Percentiles rank a stretch among this genome's conserved stretches.
phyloP scores from a whole-genome alignment of 2,113 vertebrate genomes.

The Myrmecophaga tridactyla region DNA sequence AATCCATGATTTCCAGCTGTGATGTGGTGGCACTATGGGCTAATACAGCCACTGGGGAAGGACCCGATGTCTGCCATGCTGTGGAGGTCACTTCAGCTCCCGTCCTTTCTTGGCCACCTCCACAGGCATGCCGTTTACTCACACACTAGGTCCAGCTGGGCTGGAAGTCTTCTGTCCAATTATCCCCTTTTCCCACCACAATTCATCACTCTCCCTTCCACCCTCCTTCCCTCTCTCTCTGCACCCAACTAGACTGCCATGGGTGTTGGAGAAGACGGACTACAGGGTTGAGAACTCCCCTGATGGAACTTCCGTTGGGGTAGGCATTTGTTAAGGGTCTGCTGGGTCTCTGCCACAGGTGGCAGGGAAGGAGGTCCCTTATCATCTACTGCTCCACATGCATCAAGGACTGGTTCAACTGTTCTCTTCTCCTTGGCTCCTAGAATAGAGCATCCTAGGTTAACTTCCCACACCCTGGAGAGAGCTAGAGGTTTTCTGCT shows the following conservation, averaged over 20 bases:
- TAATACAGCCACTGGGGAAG: not conserved
- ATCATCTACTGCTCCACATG: too few relatives aligned
- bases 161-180: not conserved
- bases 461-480: not conserved
- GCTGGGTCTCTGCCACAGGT: not conserved
- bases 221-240: not conserved
- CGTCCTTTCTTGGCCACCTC: not conserved
- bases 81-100: too few relatives aligned
- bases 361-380: not conserved
- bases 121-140: too few relatives aligned
- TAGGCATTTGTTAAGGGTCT: not conserved
- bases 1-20: not conserved
- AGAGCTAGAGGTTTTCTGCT: not conserved
- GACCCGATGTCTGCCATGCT: accelerated
- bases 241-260: not conserved
- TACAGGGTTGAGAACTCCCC: too few relatives aligned
- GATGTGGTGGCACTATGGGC: not conserved
- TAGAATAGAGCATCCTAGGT: too few relatives aligned
- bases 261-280: not conserved
- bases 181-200: too few relatives aligned
- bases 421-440: not conserved
- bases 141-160: too few relatives aligned
- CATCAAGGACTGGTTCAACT: not conserved
- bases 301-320: not conserved
- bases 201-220: not conserved